Base-by-base conservation (phyloP, 2,888 invertebrate species). In the Apodemia mormo region DNA sequence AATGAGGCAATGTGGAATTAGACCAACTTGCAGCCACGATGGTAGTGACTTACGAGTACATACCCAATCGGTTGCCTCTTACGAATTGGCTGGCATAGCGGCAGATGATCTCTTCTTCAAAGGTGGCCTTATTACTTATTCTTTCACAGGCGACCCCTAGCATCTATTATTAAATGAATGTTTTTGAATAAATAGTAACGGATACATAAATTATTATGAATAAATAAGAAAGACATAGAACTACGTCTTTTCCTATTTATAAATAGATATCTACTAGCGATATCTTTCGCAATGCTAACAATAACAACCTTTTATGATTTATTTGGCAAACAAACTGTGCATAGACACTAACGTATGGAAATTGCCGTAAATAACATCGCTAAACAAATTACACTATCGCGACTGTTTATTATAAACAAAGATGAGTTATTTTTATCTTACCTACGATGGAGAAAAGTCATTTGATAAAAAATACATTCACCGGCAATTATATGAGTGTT, bases 241-340 rank as follows among this genome's bases (percentile, higher is more conserved):
- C 54, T 14, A 7, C 10, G 10, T 43, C 45, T 45, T 45, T 45
- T 45, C 12, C 5, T 12, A 49, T 49, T 12, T 49, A 49, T 49
- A 49, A 49, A 49, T 49, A 14, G 10, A 49, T 49, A 49, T 8
- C 43, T 56, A 12, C 22, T 40, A 40, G 67, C 10, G 37, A 40
- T 67, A 58, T 54, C 45, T 65, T 49, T 49, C 33, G 10, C 33
- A 40, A 8, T 43, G 29, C 40, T 33, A 68, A 65, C 68, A 68
- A 49, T 33, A 61, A 68, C 64, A 52, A 68, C 49, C 65, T 65
- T 52, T 30, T 68, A 65, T 68, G 58, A 65, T 68, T 68, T 68
- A 68, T 68, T 68, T 68, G 65, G 30, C 68, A 68, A 65, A 68
- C 65, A 68, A 65, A 52, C 30, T 45, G 66, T 66, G n/a, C 40